A percentile compares a stretch with the other conserved stretches of the same genome.
These are phyloP conservation scores for Seladonia tumulorum DNA, from an alignment of 2,888 invertebrate genomes.

Conservation along the genomic window DNA sequence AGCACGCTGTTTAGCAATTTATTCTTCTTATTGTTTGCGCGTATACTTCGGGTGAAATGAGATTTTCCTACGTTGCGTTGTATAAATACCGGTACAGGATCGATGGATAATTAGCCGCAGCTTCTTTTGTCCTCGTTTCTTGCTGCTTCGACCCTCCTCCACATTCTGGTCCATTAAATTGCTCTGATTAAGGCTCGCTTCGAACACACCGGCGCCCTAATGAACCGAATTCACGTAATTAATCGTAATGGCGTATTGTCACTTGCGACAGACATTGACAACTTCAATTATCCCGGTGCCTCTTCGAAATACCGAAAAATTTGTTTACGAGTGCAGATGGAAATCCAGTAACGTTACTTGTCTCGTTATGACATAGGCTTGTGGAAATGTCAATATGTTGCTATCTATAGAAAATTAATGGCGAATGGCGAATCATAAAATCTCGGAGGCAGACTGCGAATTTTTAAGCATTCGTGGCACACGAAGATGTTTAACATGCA, in stretches of 20 bases:
- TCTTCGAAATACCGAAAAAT: background rate
- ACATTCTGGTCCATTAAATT: conserved; percentile 34
- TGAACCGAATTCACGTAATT: conserved; percentile 58
- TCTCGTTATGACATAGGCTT: background rate
- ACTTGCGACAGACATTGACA: conserved; percentile 21
- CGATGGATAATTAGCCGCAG: background rate
- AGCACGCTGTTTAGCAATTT: background rate
- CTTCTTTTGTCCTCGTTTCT: background rate
- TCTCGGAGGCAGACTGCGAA: too few relatives aligned
- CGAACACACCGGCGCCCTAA: conserved; percentile 43
- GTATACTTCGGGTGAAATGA: background rate
- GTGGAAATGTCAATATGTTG: background rate
- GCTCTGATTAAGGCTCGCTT: conserved; percentile 51
- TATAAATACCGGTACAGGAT: background rate
- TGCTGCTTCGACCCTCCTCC: background rate
- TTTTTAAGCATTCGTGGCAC: too few relatives aligned
- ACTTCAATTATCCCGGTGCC: background rate
- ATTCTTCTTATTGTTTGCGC: background rate
- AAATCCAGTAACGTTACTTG: background rate
- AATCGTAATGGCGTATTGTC: conserved; percentile 55
- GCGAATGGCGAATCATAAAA: background rate
- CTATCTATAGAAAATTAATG: background rate
- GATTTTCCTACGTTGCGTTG: background rate
- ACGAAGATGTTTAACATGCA: background rate
- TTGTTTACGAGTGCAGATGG: background rate